These are phyloP conservation scores for Drosophila arizonae DNA, from an alignment of 1,140 invertebrate species.

Conservation along the genomic window DNA sequence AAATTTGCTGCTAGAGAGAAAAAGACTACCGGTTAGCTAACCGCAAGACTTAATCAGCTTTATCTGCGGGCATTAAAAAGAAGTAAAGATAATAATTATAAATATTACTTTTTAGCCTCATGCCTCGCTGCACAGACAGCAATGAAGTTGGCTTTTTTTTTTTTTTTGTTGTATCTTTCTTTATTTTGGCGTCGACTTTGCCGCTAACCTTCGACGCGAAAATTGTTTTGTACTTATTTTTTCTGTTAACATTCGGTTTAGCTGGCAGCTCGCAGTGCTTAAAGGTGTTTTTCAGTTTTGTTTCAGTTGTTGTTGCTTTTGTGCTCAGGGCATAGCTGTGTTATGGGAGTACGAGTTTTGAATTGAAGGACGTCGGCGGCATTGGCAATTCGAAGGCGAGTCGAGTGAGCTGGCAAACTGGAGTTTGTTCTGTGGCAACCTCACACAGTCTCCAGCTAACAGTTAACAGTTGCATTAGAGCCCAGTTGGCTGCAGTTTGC, in stretches of 20 bases:
- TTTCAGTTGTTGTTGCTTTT: conserved; percentile 14
- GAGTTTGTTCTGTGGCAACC: conserved; percentile 21
- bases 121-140: conserved; percentile 57
- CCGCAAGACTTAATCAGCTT: conserved; percentile 39
- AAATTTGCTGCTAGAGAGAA: not conserved
- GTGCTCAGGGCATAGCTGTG: conserved; percentile 49
- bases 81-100: conserved; percentile 67
- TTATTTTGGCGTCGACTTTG: conserved; percentile 52
- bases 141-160: conserved; percentile 36
- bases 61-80: conserved; percentile 45
- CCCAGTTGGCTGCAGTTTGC: conserved; percentile 16
- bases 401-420: conserved; percentile 45
- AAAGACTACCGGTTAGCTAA: conserved; percentile 22
- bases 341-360: conserved; percentile 42
- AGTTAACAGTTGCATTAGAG: conserved; percentile 20
- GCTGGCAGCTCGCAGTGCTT: conserved; percentile 29
- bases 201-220: conserved; percentile 69
- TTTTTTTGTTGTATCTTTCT: conserved; percentile 11
- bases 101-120: conserved; percentile 56
- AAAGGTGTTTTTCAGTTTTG: conserved; percentile 46
- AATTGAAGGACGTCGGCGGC: conserved; percentile 68
- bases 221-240: conserved; percentile 57
- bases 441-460: conserved; percentile 2
- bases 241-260: conserved; percentile 8
- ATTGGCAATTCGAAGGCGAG: conserved; percentile 59